phyloP scores from a whole-genome alignment of 92 coral and sea anemone species.

The Bergia puertoricense region DNA sequence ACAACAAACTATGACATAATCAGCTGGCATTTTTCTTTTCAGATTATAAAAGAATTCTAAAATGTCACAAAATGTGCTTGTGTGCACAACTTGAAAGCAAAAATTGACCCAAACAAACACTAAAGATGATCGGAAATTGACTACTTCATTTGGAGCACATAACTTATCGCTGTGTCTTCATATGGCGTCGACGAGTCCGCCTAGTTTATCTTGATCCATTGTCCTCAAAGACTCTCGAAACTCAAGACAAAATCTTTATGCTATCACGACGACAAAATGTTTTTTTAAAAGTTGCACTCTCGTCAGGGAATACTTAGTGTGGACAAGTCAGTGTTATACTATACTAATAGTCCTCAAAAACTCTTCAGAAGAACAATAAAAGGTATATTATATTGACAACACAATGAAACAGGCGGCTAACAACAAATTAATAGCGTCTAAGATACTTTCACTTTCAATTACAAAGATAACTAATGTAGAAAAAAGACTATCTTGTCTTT shows the following conservation, averaged over 20 bases:
- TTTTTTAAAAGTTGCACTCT: background rate
- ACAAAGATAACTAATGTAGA: background rate
- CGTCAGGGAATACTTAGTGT: background rate
- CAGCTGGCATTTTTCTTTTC: background rate
- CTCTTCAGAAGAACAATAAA: conserved; percentile 5
- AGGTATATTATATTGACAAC: background rate
- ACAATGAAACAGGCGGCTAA: background rate
- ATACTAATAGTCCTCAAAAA: background rate
- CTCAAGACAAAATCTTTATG: conserved; percentile 37
- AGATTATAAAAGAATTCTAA: conserved; percentile 25
- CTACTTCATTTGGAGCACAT: conserved; percentile 39
- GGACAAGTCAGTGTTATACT: background rate
- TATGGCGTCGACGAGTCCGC: conserved; percentile 27
- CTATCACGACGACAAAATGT: conserved; percentile 21
- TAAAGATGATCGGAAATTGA: conserved; percentile 38
- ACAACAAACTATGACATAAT: background rate
- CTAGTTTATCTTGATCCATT: conserved; percentile 28
- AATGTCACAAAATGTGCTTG: conserved; percentile 24
- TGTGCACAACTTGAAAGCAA: conserved; percentile 33
- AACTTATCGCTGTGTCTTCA: conserved; percentile 33
- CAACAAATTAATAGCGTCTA: background rate
- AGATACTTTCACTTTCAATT: conserved; percentile 10
- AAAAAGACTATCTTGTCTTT: background rate
- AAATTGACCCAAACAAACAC: conserved; percentile 32
- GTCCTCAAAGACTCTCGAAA: conserved; percentile 35